Base-by-base conservation (phyloP, 2,888 invertebrate species). In the Apodemia hepburni region DNA sequence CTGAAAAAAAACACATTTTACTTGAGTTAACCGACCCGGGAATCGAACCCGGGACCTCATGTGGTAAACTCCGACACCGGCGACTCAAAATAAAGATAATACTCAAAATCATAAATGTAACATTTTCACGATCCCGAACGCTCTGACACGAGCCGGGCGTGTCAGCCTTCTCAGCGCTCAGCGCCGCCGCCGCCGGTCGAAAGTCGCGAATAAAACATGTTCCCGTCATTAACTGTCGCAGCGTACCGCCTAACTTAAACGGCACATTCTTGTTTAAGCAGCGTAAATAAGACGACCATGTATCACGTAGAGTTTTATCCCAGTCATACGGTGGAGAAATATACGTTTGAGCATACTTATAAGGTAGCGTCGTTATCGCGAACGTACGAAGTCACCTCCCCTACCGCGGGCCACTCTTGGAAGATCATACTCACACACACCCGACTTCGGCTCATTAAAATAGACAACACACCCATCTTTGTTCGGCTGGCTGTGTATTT, bases 281-380 rank as follows among this genome's bases (percentile, higher is more conserved):
- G 47, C n/a, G 47, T n/a, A 47, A 47, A 47, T 47, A 47, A 47
- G 15, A 47, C 47, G 4, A 47, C 47, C 47, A 35, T 35, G 35
- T 35, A 35, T 58, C 58, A 33, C 33, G 33, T 58, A 58, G 58
- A 58, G 33, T 58, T 58, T 33, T 58, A 58, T 58, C 58, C 58
- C 58, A 58, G 33, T 58, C 29, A 58, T 58, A 58, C 33, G 58
- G 33, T 58, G 58, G 58, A 58, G 1, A 58, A 29, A 33, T 58
- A 33, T 17, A 58, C 29, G 29, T 58, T 58, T 8, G 58, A 58
- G 33, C 58, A 33, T 33, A 33, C 29, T 7, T 58, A 58, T n/a
- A 58, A 58, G 58, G 33, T 33, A 15, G 33, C 58, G n/a, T n/a
- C 33, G 58, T 22, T 2, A 2, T 22, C 22, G 22, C 22, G 22